Conservation (phyloP, 1,140 invertebrate genomes). For the Caenorhabditis brenneri region DNA sequence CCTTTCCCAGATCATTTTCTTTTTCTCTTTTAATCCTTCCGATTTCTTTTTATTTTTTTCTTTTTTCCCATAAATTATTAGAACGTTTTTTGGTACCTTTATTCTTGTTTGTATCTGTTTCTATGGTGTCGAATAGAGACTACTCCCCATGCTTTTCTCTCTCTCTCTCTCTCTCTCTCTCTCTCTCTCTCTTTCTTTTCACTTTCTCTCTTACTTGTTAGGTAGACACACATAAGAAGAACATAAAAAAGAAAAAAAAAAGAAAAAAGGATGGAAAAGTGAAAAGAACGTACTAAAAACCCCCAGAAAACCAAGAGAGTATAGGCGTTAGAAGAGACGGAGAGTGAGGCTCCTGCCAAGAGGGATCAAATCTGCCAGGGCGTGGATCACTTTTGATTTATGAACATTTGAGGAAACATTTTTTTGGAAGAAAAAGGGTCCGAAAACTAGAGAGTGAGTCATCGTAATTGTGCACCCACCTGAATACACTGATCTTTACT, state of each 20-base stretch:
- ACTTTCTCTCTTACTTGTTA: not conserved
- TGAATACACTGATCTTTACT: not conserved
- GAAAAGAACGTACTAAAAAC: not conserved
- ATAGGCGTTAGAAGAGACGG: not conserved
- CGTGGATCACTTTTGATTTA: slow-evolving; percentile 39
- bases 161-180: not conserved
- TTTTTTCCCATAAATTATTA: not conserved
- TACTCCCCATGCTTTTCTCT: not conserved
- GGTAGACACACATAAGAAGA: not conserved
- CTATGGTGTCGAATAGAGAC: slow-evolving; percentile 12
- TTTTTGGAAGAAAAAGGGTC: not conserved
- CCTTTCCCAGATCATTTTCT: not conserved
- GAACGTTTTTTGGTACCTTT: not conserved
- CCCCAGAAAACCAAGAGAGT: not conserved
- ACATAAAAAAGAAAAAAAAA: not conserved
- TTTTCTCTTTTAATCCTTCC: not conserved
- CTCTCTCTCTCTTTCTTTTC: not conserved
- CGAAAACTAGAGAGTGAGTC: not conserved
- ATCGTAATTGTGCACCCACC: not conserved
- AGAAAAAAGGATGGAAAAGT: not conserved
- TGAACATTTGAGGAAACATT: slow-evolving; percentile 37
- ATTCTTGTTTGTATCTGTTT: slow-evolving; percentile 2
- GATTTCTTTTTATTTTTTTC: not conserved
- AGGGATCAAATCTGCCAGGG: slow-evolving; percentile 12
- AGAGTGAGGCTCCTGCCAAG: not conserved